Conservation (phyloP, 2,113 vertebrate genomes). For the Sakesphorus luctuosus region DNA sequence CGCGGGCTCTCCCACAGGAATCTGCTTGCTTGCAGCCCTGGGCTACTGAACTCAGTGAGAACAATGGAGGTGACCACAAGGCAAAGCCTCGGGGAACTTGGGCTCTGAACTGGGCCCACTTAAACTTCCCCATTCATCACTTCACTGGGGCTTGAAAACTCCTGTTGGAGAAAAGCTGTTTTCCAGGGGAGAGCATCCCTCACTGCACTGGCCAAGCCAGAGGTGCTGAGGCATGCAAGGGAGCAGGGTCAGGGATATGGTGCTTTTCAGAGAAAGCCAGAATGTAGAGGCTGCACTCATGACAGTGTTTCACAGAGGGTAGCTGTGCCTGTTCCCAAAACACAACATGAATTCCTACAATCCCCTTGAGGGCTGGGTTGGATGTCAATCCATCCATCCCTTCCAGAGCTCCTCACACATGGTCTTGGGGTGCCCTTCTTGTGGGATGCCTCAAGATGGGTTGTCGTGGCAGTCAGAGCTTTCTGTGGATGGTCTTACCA, state of each 20-base stretch:
- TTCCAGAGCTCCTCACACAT: background rate
- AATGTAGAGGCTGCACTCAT: accelerated
- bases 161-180: background rate
- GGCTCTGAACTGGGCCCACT: background rate
- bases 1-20: background rate
- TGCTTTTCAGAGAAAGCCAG: background rate
- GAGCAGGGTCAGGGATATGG: accelerated
- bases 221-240: background rate
- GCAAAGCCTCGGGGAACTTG: background rate
- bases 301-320: accelerated
- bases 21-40: background rate
- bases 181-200: background rate
- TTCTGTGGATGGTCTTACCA: background rate
- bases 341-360: accelerated
- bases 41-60: background rate
- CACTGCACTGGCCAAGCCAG: accelerated
- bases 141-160: background rate
- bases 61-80: background rate
- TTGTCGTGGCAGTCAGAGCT: background rate
- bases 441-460: background rate
- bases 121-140: background rate
- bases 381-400: background rate
- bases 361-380: background rate
- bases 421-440: accelerated
- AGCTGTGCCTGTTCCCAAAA: background rate